These are phyloP conservation scores for Etheostoma cragini DNA, from an alignment of 2,113 vertebrate species.

Conservation along the genomic window DNA sequence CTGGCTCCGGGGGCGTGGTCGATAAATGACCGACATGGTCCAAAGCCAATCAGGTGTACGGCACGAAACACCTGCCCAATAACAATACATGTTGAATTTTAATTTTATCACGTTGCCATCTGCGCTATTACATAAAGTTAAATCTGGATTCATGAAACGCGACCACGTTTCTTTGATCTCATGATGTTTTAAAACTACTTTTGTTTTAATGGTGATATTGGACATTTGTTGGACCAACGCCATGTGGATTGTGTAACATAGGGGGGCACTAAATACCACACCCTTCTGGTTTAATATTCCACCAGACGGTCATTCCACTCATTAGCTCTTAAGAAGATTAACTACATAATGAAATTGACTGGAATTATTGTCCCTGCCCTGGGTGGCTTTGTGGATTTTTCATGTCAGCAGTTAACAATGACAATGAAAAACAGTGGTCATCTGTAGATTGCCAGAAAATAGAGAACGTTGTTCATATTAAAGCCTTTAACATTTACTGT, in stretches of 20 bases:
- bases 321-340: slow-evolving; percentile 19
- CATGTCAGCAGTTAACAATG: neutral
- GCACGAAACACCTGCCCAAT: slow-evolving; percentile 37
- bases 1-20: slow-evolving; percentile 48
- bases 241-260: neutral
- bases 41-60: slow-evolving; percentile 64
- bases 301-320: neutral
- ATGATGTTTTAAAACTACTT: neutral
- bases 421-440: neutral
- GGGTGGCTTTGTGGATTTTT: neutral
- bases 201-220: neutral
- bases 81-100: neutral
- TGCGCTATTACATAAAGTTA: neutral
- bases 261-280: neutral
- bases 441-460: neutral
- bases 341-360: slow-evolving; percentile 11
- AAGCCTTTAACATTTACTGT: neutral
- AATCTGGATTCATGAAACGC: neutral
- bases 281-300: slow-evolving; percentile 5
- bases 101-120: neutral
- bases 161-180: neutral
- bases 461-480: neutral
- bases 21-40: slow-evolving; percentile 17
- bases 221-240: neutral
- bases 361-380: slow-evolving; percentile 21